Conservation (phyloP, 2,888 invertebrate species). For the Lycaena phlaeas region DNA sequence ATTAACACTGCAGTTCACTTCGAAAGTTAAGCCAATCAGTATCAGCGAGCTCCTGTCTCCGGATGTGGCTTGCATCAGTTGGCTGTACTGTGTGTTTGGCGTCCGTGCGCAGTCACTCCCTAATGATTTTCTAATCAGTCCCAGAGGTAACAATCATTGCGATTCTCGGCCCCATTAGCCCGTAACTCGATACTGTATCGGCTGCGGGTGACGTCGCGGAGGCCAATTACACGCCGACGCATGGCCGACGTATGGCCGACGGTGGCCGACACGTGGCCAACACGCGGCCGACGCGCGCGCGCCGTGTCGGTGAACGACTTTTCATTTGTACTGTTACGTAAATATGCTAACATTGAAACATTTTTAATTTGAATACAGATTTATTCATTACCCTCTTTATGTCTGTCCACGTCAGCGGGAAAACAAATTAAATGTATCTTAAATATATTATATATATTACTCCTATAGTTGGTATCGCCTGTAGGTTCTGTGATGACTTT, state of each 20-base stretch:
- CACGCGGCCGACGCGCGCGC: slow-evolving; percentile 8
- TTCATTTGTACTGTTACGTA: neutral
- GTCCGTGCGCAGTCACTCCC: too few relatives aligned
- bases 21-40: too few relatives aligned
- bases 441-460: too few relatives aligned
- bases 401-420: too few relatives aligned
- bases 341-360: neutral
- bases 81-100: too few relatives aligned
- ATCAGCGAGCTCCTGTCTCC: too few relatives aligned
- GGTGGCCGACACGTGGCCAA: slow-evolving; percentile 24
- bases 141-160: slow-evolving; percentile 12
- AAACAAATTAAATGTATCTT: too few relatives aligned
- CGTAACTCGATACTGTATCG: slow-evolving; percentile 24
- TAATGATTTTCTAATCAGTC: neutral
- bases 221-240: neutral
- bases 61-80: too few relatives aligned
- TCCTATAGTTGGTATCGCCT: too few relatives aligned
- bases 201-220: neutral
- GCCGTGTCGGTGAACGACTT: slow-evolving; percentile 1
- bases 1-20: too few relatives aligned
- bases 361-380: slow-evolving; percentile 3
- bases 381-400: too few relatives aligned
- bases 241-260: slow-evolving; percentile 20
- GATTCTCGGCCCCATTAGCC: slow-evolving; percentile 15
- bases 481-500: too few relatives aligned